Evolutionary conservation across 2,888 invertebrate species (phyloP), one percentile per base, ranked within the genome.

Genomic region (Leptopilina drosophilae): DNA sequence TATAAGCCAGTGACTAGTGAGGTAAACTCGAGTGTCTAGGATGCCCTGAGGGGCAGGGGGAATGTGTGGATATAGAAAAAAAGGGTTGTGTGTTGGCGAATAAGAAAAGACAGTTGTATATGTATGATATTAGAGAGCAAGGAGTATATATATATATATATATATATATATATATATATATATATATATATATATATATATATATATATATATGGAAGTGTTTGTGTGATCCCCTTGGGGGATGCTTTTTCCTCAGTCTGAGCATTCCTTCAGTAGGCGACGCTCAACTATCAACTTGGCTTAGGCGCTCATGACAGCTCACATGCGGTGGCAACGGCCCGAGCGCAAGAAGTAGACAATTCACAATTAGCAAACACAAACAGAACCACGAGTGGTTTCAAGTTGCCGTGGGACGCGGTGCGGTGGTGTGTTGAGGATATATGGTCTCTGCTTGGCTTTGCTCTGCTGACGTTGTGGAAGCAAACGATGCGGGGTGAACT

Each of bases 321-420:
- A 83, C 82, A 85, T 83, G 82, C 85, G 83, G 82, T 80, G 84
- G 81, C 85, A 87, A 84, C 82, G 83, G 86, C 84, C 79, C 82
- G 82, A 81, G 85, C 83, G 85, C 83, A 89, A 90, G 88, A 89
- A 90, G 88, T 89, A 91, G 91, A 91, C 91, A 91, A 91, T 91
- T 91, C 90, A 90, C 91, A 91, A 91, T 91, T 91, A 91, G 91
- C 90, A 91, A 91, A 91, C 89, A 90, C 91, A 91, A 91, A 91
- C 90, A 89, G 86, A 88, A 88, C 85, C 86, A 89, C 87, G 87
- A 90, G 90, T 87, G 88, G 88, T 87, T 89, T 90, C 87, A 88
- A 90, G 89, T 87, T 87, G 85, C 83, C 84, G 42, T 8, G 87
- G 84, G 86, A 85, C 84, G 85, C 82, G 85, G 84, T 86, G 85